Evolutionary conservation across 2,113 vertebrate species (phyloP), one percentile per base, ranked within the genome.

Genomic region (Gavialis gangeticus): DNA sequence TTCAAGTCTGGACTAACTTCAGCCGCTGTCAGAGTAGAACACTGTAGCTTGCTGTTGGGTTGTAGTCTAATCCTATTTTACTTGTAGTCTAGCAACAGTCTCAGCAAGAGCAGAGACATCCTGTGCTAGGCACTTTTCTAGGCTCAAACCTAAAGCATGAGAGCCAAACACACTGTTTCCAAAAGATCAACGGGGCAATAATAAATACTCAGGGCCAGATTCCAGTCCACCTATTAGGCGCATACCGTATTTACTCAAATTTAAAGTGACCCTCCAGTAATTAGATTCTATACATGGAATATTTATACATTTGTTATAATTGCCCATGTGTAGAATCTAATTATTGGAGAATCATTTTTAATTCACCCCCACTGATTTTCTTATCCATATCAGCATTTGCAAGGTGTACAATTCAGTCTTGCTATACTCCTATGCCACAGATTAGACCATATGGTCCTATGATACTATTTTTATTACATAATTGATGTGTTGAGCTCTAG

Each of bases 331-430:
- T 46, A 46, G 46, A 46, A 46, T 46, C 46, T 46, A 46, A 46
- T 46, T 46, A 46, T 46, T 46, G 46, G 46, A 46, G 34, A 63
- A 34, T 87, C 82, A 66, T n/a, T 66, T n/a, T 17, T 15, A 66
- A 28, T 17, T 66, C 30, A 15, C n/a, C 11, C n/a, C 10, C 67
- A 69, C 27, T 5, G 27, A 27, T 69, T 19, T 66, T 66, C 15
- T n/a, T 66, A 14, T 66, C 54, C 0, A 0, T 87, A 28, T 12
- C 10, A 4, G 46, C 12, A 57, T 63, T 87, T 86, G 79, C 56
- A 0, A 0, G 9, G n/a, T 69, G 46, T 83, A 4, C 66, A 24
- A 1, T 1, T 1, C 18, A n/a, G 63, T 16, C 27, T 66, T n/a
- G 13, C n/a, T 25, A n/a, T 28, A 71, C 84, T 75, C 79, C 57